These are phyloP conservation scores for Hipparchia sbordonii DNA, from an alignment of 2,888 invertebrate species.

Conservation along the genomic window DNA sequence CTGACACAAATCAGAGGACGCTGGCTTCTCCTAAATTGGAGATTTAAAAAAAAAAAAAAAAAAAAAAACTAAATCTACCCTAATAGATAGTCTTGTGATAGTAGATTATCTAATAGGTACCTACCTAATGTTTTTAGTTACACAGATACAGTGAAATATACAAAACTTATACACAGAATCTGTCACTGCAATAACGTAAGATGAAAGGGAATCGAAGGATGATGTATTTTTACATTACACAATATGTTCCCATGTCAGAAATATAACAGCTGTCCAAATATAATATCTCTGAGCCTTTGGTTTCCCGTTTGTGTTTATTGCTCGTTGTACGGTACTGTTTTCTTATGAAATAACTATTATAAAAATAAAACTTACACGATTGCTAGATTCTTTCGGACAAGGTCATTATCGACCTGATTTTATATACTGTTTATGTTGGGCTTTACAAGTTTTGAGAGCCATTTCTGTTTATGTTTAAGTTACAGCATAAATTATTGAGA, in stretches of 20 bases:
- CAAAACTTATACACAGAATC: slow-evolving; percentile 2
- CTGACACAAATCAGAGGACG: too few relatives aligned
- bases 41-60: too few relatives aligned
- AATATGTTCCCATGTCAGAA: slow-evolving; percentile 6
- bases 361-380: background rate
- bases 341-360: slow-evolving; percentile 7
- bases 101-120: background rate
- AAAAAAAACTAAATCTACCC: too few relatives aligned
- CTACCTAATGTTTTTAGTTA: too few relatives aligned
- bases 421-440: background rate
- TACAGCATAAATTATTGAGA: too few relatives aligned
- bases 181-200: slow-evolving; percentile 12
- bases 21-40: too few relatives aligned
- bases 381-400: slow-evolving; percentile 12
- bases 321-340: slow-evolving; percentile 10
- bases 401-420: background rate
- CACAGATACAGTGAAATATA: too few relatives aligned
- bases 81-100: too few relatives aligned
- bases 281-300: slow-evolving; percentile 11
- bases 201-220: slow-evolving; percentile 15
- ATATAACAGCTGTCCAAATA: slow-evolving; percentile 22
- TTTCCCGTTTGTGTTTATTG: slow-evolving; percentile 26
- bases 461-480: too few relatives aligned
- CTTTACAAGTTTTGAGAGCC: too few relatives aligned
- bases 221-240: background rate